Evolutionary conservation across 2,797 vertebrate genomes (phyloP).

Genomic region (Sphenodon punctatus): DNA sequence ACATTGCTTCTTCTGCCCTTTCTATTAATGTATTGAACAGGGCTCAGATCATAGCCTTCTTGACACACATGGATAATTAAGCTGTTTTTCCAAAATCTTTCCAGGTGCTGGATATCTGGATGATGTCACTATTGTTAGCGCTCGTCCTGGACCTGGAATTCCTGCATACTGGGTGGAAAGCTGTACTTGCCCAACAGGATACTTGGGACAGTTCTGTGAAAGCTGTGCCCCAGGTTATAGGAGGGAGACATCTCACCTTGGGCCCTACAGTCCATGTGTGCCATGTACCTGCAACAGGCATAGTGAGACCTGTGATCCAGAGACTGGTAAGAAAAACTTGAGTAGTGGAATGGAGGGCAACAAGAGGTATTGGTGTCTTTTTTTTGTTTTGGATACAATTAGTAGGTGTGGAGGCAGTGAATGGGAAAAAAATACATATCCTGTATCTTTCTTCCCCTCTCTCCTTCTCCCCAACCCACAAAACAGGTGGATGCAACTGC

Average conservation of each 20-base stretch:
- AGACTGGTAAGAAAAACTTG: conserved; percentile 78
- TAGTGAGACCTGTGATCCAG: conserved; percentile 87
- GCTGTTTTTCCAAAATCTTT: neutral
- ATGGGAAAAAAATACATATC: too few relatives aligned
- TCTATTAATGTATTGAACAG: neutral
- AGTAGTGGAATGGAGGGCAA: neutral
- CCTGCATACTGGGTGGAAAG: conserved; percentile 91
- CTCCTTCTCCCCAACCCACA: neutral
- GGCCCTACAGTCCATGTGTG: conserved; percentile 90
- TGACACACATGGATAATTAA: rapidly evolving
- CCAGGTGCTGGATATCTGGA: conserved; percentile 92
- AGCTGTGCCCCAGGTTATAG: conserved; percentile 87
- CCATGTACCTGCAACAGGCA: conserved; percentile 90
- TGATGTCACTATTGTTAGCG: conserved; percentile 85
- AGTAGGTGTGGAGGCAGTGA: neutral
- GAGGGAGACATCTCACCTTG: conserved; percentile 80
- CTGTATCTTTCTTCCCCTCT: neutral
- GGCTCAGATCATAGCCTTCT: neutral
- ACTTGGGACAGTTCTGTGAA: conserved; percentile 93
- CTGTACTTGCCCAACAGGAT: conserved; percentile 90
- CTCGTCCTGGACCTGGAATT: conserved; percentile 78
- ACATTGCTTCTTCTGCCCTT: neutral
- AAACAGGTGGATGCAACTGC: conserved; percentile 87
- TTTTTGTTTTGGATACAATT: neutral
- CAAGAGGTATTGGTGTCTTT: neutral